A percentile compares a stretch with the other conserved stretches of the same genome.
These are phyloP conservation scores for Halcyon leucocephala DNA, from an alignment of 2,797 vertebrate species.

Conservation along the genomic window DNA sequence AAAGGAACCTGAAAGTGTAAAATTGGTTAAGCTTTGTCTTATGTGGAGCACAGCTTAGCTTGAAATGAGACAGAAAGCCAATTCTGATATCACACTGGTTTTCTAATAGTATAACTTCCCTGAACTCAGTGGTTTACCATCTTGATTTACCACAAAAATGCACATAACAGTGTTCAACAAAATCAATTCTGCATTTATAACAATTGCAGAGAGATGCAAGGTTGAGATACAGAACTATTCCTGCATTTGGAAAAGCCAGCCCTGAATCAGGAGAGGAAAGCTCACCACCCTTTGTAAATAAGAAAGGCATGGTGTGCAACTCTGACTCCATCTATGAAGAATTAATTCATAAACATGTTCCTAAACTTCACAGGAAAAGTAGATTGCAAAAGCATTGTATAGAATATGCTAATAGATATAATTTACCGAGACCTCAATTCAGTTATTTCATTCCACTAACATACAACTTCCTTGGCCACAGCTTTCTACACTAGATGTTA, in stretches of 20 bases:
- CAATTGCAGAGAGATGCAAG: background rate
- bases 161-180: background rate
- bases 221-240: background rate
- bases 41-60: background rate
- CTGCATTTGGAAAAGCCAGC: background rate
- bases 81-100: background rate
- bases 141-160: background rate
- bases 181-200: background rate
- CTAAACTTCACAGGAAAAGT: background rate
- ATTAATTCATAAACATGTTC: background rate
- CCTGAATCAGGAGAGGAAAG: background rate
- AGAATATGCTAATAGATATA: background rate
- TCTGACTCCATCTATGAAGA: background rate
- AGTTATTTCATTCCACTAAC: background rate
- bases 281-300: accelerated
- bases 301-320: background rate
- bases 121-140: background rate
- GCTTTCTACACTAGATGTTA: background rate
- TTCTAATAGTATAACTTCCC: background rate
- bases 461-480: background rate
- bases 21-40: background rate
- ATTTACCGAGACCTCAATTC: background rate
- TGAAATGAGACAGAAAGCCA: background rate
- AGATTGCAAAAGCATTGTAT: background rate
- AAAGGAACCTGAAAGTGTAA: background rate